Evolutionary conservation across 2,888 invertebrate genomes (phyloP).

Genomic region (Mactromeris polynyma): DNA sequence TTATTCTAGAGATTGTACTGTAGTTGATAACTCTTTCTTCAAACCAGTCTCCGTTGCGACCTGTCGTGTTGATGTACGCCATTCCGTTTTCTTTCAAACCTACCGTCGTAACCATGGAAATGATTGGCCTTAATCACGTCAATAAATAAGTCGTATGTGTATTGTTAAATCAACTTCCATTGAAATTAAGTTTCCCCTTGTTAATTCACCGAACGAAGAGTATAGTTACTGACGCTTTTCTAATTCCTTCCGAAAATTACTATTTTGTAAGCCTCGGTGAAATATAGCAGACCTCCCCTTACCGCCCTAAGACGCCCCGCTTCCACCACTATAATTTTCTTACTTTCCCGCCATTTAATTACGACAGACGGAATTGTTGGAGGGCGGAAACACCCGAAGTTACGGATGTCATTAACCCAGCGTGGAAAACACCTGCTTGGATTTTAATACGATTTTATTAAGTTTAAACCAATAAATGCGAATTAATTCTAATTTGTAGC

Average conservation of each 20-base stretch:
- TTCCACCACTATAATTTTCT: slow-evolving; percentile 44
- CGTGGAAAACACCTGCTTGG: slow-evolving; percentile 47
- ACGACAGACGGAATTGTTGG: slow-evolving; percentile 33
- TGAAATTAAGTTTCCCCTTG: not conserved
- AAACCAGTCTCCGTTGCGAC: too few species aligned
- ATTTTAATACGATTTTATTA: slow-evolving; percentile 53
- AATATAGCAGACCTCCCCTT: slow-evolving; percentile 29
- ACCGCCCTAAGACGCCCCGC: slow-evolving; percentile 47
- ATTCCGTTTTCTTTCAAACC: too few species aligned
- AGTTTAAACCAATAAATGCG: slow-evolving; percentile 45
- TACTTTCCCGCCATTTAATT: slow-evolving; percentile 55
- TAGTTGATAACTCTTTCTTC: too few species aligned
- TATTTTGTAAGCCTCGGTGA: slow-evolving; percentile 32
- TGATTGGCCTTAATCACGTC: not conserved
- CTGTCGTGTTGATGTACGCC: too few species aligned
- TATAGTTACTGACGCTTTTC: slow-evolving; percentile 13
- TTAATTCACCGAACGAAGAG: not conserved
- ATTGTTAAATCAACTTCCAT: slow-evolving; percentile 3
- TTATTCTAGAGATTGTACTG: too few species aligned
- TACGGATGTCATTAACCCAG: slow-evolving; percentile 46
- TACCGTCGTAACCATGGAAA: too few species aligned
- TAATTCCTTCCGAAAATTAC: slow-evolving; percentile 34
- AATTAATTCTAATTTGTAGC: slow-evolving; percentile 39
- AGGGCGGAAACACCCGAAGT: slow-evolving; percentile 47
- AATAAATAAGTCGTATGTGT: not conserved